Percentiles rank a stretch among this genome's conserved stretches.
phyloP scores from a whole-genome alignment of 2,888 invertebrate genomes.

The Andrena dorsata region DNA sequence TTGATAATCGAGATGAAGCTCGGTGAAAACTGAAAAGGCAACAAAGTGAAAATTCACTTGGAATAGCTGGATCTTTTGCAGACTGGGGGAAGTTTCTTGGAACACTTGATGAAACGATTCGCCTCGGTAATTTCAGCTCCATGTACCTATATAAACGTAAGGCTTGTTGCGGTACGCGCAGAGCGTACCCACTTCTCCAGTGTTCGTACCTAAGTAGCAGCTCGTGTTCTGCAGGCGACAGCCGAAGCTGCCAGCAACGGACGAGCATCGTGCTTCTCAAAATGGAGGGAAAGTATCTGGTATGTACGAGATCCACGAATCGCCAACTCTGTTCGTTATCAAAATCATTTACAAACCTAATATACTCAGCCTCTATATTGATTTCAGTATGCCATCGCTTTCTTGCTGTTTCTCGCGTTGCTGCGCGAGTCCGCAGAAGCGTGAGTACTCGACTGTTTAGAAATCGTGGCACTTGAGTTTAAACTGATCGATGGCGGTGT shows the following conservation, averaged over 20 bases:
- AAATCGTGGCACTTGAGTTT: background rate
- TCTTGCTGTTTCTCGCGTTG: conserved; percentile 45
- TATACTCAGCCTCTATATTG: conserved; percentile 3
- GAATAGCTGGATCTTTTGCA: conserved; percentile 6
- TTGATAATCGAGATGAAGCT: background rate
- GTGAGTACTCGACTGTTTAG: conserved; percentile 54
- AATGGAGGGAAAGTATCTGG: conserved; percentile 75
- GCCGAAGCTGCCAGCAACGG: too few species aligned
- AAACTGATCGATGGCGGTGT: background rate
- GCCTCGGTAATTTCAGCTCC: conserved; percentile 70
- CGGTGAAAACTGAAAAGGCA: conserved; percentile 43
- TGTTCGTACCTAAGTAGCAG: background rate
- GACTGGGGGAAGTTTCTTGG: conserved; percentile 73
- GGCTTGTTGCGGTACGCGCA: conserved; percentile 59
- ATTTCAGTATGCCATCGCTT: conserved; percentile 58
- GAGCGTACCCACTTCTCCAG: conserved; percentile 47
- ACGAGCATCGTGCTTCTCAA: conserved; percentile 15
- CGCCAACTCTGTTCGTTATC: background rate
- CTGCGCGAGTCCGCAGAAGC: conserved; percentile 53
- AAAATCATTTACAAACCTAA: background rate
- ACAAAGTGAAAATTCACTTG: conserved; percentile 44
- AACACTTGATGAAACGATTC: conserved; percentile 71
- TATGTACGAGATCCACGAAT: conserved; percentile 50
- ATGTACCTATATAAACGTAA: conserved; percentile 74
- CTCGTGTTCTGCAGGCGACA: too few species aligned